Conservation (phyloP, 2,113 vertebrate genomes). For the Perca schrenkii region DNA sequence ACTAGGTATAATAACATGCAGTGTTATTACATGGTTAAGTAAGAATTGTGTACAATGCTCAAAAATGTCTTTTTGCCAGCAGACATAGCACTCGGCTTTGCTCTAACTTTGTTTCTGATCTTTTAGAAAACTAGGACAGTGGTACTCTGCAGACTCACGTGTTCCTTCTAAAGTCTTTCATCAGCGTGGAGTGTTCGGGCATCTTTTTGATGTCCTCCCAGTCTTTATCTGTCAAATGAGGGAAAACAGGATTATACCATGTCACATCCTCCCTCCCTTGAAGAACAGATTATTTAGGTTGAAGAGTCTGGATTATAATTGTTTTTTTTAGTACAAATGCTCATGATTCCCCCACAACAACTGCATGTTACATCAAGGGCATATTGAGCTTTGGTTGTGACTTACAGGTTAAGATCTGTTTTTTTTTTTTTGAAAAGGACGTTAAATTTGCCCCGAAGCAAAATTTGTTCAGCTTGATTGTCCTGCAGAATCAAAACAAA, state of each 20-base stretch:
- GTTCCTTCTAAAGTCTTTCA: slow-evolving; percentile 99
- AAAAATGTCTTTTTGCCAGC: slow-evolving; percentile 13
- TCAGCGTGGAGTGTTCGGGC: slow-evolving; percentile 99
- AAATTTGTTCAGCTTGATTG: slow-evolving; percentile 11
- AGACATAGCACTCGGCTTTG: slow-evolving; percentile 33
- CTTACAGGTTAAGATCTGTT: not conserved
- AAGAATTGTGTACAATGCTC: not conserved
- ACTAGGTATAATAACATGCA: not conserved
- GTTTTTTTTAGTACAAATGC: slow-evolving; percentile 28
- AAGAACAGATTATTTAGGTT: slow-evolving; percentile 51
- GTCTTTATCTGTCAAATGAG: slow-evolving; percentile 93
- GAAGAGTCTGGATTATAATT: slow-evolving; percentile 38
- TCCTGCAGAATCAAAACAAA: slow-evolving; percentile 29
- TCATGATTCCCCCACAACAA: slow-evolving; percentile 7
- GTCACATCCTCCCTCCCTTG: slow-evolving; percentile 24
- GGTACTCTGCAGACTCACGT: slow-evolving; percentile 88
- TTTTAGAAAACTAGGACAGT: slow-evolving; percentile 49
- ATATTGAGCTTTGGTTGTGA: slow-evolving; percentile 1
- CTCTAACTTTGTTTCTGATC: slow-evolving; percentile 37
- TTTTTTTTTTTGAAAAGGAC: not conserved
- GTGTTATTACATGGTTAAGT: not conserved
- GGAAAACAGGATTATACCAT: slow-evolving; percentile 53
- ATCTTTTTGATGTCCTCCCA: slow-evolving; percentile 99
- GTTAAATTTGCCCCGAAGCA: not conserved
- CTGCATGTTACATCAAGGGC: not conserved